Evolutionary conservation across 2,797 vertebrate genomes (phyloP).

Genomic region (Sandelia bainsii): DNA sequence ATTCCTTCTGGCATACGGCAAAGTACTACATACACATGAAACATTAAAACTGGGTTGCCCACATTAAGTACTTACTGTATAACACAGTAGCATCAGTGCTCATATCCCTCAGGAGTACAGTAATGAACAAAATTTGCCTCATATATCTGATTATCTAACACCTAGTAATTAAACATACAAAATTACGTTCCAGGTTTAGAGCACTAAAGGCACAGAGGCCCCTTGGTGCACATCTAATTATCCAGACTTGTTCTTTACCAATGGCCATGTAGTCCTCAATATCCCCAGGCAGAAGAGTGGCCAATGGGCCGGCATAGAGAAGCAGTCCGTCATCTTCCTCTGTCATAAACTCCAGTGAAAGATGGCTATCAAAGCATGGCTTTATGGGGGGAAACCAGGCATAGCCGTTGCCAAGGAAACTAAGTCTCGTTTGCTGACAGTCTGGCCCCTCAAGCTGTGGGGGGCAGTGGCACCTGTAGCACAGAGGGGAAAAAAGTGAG

Average conservation of each 20-base stretch:
- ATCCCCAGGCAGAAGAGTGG: conserved; percentile 81
- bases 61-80: conserved; percentile 25
- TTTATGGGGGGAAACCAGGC: conserved; percentile 90
- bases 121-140: conserved; percentile 39
- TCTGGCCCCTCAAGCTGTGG: conserved; percentile 87
- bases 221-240: conserved; percentile 55
- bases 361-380: conserved; percentile 88
- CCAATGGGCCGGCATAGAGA: conserved; percentile 87
- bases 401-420: conserved; percentile 91
- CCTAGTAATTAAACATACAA: conserved; percentile 62
- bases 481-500: conserved; percentile 24
- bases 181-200: conserved; percentile 55
- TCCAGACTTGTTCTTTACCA: conserved; percentile 76
- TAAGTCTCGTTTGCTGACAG: conserved; percentile 88
- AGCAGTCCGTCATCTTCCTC: conserved; percentile 87
- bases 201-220: conserved; percentile 26
- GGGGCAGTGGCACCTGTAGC: conserved; percentile 88
- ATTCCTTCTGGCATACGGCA: background rate
- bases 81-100: conserved; percentile 20
- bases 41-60: conserved; percentile 23
- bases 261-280: conserved; percentile 88
- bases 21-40: conserved; percentile 27
- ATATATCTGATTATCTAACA: conserved; percentile 61
- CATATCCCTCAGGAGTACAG: conserved; percentile 38
- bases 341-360: conserved; percentile 90